A percentile compares a stretch with the other conserved stretches of the same genome.
Conservation (phyloP, 30 jellyfish, hydroid and myxozoan genomes). For the Pelagia noctiluca region DNA sequence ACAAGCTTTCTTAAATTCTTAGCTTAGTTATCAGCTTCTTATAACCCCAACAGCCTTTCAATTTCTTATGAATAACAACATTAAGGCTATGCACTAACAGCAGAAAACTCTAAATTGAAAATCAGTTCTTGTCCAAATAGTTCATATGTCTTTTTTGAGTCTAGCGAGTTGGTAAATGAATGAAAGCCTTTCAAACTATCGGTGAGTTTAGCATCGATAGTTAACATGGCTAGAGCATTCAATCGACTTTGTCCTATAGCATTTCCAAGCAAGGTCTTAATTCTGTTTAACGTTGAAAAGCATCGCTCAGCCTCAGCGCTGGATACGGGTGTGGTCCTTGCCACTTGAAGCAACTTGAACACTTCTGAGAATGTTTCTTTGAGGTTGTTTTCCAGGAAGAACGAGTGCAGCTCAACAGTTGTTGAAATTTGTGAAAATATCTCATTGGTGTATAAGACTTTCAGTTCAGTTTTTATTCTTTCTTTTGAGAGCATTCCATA, state of each 20-base stretch:
- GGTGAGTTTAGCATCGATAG: not conserved
- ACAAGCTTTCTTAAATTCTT: too few relatives aligned
- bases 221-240: not conserved
- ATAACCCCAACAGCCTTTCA: too few relatives aligned
- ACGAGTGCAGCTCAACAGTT: not conserved
- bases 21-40: too few relatives aligned
- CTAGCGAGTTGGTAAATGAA: too few relatives aligned
- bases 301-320: conserved; percentile 1
- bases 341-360: not conserved
- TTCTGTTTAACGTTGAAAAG: not conserved
- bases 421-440: not conserved
- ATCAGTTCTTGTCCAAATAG: too few relatives aligned
- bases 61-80: too few relatives aligned
- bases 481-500: not conserved
- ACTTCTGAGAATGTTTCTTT: not conserved
- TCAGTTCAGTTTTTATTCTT: not conserved
- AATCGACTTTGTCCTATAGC: not conserved
- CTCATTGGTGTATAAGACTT: not conserved
- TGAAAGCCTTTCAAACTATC: too few relatives aligned
- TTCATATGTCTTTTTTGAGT: too few relatives aligned
- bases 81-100: too few relatives aligned
- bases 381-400: not conserved
- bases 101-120: too few relatives aligned
- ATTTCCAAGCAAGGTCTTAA: not conserved
- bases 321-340: not conserved